Conservation (phyloP, 2,797 vertebrate genomes). For the Catharus ustulatus region DNA sequence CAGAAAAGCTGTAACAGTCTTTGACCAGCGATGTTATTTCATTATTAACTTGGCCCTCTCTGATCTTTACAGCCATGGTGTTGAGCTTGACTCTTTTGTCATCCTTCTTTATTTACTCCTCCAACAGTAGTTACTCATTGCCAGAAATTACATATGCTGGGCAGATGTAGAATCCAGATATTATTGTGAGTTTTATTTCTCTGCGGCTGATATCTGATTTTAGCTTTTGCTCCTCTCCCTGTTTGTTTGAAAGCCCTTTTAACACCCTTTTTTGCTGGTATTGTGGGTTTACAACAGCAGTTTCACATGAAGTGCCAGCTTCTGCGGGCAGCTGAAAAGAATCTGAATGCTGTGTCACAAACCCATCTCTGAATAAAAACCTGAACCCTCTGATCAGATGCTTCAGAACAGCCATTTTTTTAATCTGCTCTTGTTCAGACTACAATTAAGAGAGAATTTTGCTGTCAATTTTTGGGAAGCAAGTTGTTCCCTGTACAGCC, state of each 20-base stretch:
- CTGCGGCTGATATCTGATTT: not conserved
- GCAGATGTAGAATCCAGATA: slow-evolving; percentile 58
- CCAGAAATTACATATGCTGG: slow-evolving; percentile 63
- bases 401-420: not conserved
- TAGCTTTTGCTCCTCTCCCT: slow-evolving; percentile 6
- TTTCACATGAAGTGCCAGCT: not conserved
- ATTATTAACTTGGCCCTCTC: slow-evolving; percentile 29
- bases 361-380: not conserved
- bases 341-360: not conserved
- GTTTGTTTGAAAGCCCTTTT: not conserved
- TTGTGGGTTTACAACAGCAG: not conserved
- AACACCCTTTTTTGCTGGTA: not conserved
- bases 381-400: not conserved
- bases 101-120: slow-evolving; percentile 39
- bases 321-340: not conserved
- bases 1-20: not conserved
- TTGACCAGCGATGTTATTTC: not conserved
- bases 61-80: not conserved
- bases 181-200: slow-evolving; percentile 35
- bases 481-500: not conserved
- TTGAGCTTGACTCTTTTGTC: slow-evolving; percentile 41
- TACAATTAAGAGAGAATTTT: not conserved
- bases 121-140: slow-evolving; percentile 25
- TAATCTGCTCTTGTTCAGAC: not conserved
- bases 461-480: not conserved